phyloP scores from a whole-genome alignment of 2,888 invertebrate genomes.

The Ophraella communa region DNA sequence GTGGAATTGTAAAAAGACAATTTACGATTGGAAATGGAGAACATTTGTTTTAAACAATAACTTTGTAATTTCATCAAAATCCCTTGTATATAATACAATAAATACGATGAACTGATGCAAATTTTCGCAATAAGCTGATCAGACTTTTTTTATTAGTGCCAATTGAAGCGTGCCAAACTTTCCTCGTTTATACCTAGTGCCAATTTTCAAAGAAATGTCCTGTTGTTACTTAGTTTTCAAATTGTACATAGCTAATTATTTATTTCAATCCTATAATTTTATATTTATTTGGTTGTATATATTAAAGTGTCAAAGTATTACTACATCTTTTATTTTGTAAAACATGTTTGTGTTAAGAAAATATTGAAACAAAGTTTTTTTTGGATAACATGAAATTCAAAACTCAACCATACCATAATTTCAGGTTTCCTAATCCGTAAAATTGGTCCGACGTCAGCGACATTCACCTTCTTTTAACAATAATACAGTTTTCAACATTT shows the following conservation, averaged over 20 bases:
- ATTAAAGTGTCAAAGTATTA: conserved; percentile 40
- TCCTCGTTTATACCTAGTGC: conserved; percentile 46
- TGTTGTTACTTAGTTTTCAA: conserved; percentile 36
- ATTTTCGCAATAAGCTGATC: conserved; percentile 31
- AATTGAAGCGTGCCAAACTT: conserved; percentile 52
- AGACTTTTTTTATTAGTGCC: conserved; percentile 46
- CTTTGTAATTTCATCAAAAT: neutral
- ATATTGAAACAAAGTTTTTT: neutral
- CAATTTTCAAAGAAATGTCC: conserved; percentile 40
- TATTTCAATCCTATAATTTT: conserved; percentile 44
- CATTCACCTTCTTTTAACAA: no score
- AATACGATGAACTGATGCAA: neutral
- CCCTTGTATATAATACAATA: neutral
- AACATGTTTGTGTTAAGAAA: neutral
- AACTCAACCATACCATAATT: no score
- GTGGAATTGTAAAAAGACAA: conserved; percentile 15
- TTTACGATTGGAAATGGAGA: no score
- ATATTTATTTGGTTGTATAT: conserved; percentile 50
- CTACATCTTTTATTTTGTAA: neutral
- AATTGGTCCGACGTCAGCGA: no score
- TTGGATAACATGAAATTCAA: no score
- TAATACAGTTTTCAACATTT: neutral
- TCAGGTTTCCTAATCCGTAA: neutral
- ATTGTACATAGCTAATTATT: conserved; percentile 46
- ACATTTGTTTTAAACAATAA: no score